phyloP scores from a whole-genome alignment of 2,113 vertebrate species.

The Antechinus stuartii region DNA sequence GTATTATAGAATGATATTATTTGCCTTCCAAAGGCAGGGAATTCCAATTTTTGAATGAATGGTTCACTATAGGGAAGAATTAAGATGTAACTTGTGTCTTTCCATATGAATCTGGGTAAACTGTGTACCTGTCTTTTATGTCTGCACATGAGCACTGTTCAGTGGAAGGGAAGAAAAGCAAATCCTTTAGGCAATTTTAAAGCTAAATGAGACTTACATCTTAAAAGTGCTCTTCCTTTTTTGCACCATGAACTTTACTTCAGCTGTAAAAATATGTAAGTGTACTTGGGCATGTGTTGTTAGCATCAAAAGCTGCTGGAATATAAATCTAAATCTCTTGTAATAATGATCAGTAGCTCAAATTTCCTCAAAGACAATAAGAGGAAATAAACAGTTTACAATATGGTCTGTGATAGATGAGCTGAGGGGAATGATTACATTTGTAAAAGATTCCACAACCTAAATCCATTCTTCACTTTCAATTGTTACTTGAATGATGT shows the following conservation, averaged over 20 bases:
- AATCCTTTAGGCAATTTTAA: slow-evolving; percentile 50
- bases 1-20: not conserved
- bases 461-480: not conserved
- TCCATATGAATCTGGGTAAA: not conserved
- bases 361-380: slow-evolving; percentile 30
- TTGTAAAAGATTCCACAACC: slow-evolving; percentile 60
- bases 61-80: not conserved
- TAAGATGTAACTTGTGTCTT: not conserved
- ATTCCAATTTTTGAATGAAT: not conserved
- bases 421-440: not conserved
- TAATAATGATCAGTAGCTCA: not conserved
- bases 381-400: slow-evolving; percentile 2
- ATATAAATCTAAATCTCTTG: not conserved
- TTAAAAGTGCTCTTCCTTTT: not conserved
- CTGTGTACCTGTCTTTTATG: not conserved
- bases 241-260: slow-evolving; percentile 19
- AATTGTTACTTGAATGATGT: slow-evolving; percentile 15
- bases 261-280: slow-evolving; percentile 53
- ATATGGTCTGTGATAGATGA: not conserved
- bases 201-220: slow-evolving; percentile 17
- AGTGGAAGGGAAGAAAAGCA: slow-evolving; percentile 28
- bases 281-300: not conserved
- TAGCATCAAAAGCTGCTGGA: not conserved
- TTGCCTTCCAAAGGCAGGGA: not conserved
- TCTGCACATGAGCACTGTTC: not conserved